Evolutionary conservation across 1,140 invertebrate genomes (phyloP), one percentile per base, ranked within the genome.

Genomic region (Drosophila pseudoananassae): DNA sequence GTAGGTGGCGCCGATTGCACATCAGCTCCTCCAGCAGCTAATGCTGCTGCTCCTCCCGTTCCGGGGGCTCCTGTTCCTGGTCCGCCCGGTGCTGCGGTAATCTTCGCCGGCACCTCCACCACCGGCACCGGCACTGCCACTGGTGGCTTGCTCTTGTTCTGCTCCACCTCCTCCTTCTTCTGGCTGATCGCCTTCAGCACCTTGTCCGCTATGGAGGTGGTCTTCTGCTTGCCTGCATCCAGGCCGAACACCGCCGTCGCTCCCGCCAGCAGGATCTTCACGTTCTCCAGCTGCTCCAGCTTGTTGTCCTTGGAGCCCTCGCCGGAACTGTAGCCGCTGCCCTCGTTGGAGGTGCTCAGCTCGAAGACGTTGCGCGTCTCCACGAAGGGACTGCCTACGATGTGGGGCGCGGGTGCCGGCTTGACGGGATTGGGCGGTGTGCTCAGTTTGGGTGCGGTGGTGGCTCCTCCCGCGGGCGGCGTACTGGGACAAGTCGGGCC

Each of bases 191-290:
- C 93, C 82, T 93, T 93, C 4, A 94, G 89, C 4, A 94, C 91
- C 83, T 94, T 94, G 64, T 94, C 94, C 3, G 94, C 93, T 71
- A 94, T 94, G 51, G 94, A 94, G 10, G 93, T 93, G 17, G 89
- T 76, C 45, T 91, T 91, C 23, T 90, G 91, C 43, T 92, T 92
- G 4, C 81, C 75, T 0, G 87, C 87, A 25, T 87, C 89, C 9
- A 92, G 59, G 53, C 92, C 89, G 10, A 92, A 91, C 0, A 71
- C 70, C 4, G 80, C 80, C 0, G 74, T 71, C 0, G 79, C 52
- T 9, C 90, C 91, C 0, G 84, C 79, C 12, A 91, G 49, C 17
- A 92, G 40, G 3, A 90, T 91, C 50, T 91, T 91, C 0, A 88
- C 90, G 45, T 91, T 93, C 69, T 94, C 93, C 1, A 94, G 92